Base-by-base conservation (phyloP, 2,113 vertebrate genomes). In the Geococcyx californianus region DNA sequence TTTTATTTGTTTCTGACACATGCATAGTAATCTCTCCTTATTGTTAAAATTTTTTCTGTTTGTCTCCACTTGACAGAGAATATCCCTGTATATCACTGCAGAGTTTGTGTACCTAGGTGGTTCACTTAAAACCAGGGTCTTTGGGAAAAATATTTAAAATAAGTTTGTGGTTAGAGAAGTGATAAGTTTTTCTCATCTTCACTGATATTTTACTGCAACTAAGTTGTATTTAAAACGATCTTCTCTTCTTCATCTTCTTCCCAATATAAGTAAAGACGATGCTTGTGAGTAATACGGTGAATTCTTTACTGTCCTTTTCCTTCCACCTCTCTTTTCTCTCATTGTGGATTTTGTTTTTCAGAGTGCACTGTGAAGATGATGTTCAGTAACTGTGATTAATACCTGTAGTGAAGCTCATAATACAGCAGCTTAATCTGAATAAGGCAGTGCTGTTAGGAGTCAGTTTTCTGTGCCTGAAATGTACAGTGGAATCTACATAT, bases 151-250 rank as follows among this genome's bases (percentile, higher is more conserved):
- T 16, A 6, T 51, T 85, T 47, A 58, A 75, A 60, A 38, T 24
- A 74, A 47, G 13, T 75, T 69, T 38, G 9, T 36, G 89, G 9
- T 58, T 76, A 54, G 6, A 52, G 76, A 42, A 92, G 40, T 2
- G 0, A 10, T 8, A 40, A 0, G 2, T 36, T 80, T 86, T 59
- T 75, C 0, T 0, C 68, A 7, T 64, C 66, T 69, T 58, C 11
- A 18, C 19, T 25, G 10, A 2, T 72, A 34, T 8, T 77, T 88
- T 73, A 45, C 29, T 3, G 1, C 16, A 75, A 44, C 13, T 80
- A 79, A 55, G 56, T 36, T 33, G 7, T 51, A 15, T 67, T 85
- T 91, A 63, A 67, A 82, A 84, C 25, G 59, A 3, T 31, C 19
- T 81, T 95, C 12, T 90, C 9, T 47, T 87, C 17, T 6, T 64